Percentiles rank a stretch among this genome's conserved stretches.
Evolutionary conservation across 2,113 vertebrate species (phyloP).

Genomic region (Sceloporus tristichus): DNA sequence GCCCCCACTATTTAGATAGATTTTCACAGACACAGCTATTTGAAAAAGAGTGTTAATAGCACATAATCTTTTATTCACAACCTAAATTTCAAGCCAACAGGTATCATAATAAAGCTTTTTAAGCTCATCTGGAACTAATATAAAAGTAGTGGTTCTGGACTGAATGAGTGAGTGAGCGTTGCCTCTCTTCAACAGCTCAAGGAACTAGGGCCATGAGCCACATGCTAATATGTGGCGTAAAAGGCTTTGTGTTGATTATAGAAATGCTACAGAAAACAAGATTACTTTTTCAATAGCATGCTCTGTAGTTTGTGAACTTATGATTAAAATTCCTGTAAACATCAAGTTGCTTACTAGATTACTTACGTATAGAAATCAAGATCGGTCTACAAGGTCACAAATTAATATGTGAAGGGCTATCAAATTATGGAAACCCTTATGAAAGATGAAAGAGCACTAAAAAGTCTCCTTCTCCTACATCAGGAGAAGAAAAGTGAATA

Average conservation of each 20-base stretch:
- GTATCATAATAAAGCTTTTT: neutral
- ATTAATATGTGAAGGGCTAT: neutral
- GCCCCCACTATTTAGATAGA: neutral
- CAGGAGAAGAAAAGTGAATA: neutral
- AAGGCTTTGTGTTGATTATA: neutral
- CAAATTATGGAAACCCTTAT: neutral
- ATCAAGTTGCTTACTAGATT: neutral
- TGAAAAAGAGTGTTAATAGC: too few relatives aligned
- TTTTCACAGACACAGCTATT: too few relatives aligned
- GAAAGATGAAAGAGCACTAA: conserved; percentile 17
- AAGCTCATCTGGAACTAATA: neutral
- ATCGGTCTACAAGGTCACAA: neutral
- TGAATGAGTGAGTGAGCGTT: too few relatives aligned
- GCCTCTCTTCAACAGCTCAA: too few relatives aligned
- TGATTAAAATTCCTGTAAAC: neutral
- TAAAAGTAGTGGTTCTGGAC: too few relatives aligned
- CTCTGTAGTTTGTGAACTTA: neutral
- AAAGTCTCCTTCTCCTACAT: conserved; percentile 11
- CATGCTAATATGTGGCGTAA: neutral
- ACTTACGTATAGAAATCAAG: neutral
- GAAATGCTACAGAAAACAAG: neutral
- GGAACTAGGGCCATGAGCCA: too few relatives aligned
- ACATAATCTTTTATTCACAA: neutral
- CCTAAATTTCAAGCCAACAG: neutral
- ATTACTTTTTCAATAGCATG: neutral